Evolutionary conservation across 2,888 invertebrate genomes (phyloP).

Genomic region (Megaustenia siamemsis): DNA sequence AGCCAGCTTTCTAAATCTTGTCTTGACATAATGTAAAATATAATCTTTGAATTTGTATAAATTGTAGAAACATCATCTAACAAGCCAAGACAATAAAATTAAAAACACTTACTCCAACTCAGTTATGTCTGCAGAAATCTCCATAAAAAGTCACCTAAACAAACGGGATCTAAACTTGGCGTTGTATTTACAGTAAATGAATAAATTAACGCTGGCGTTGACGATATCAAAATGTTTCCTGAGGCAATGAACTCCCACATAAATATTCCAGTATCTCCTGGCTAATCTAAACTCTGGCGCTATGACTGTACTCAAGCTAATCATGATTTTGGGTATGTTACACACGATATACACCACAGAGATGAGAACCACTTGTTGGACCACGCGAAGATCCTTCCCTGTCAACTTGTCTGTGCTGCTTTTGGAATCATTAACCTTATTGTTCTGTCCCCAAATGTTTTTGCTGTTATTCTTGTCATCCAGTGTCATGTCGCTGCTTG

Average conservation of each 20-base stretch:
- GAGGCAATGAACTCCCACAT: not conserved
- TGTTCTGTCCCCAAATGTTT: not conserved
- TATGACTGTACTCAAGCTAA: not conserved
- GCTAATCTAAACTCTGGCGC: slow-evolving; percentile 4
- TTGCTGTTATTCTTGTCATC: no score
- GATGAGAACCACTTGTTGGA: slow-evolving; percentile 34
- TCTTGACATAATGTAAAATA: no score
- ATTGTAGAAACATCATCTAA: no score
- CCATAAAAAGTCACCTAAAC: no score
- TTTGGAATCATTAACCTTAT: not conserved
- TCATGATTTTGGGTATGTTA: slow-evolving; percentile 22
- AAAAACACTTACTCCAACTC: no score
- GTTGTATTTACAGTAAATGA: slow-evolving; percentile 38
- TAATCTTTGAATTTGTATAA: no score
- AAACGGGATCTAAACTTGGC: slow-evolving; percentile 37
- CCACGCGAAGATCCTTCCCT: slow-evolving; percentile 11
- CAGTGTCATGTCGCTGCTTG: no score
- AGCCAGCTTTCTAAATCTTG: no score
- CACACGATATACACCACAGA: slow-evolving; percentile 19
- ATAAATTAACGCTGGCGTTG: not conserved
- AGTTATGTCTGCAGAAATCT: no score
- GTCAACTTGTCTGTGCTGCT: not conserved
- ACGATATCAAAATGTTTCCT: not conserved
- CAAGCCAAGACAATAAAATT: no score
- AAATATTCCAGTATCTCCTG: not conserved